Evolutionary conservation across 2,888 invertebrate species (phyloP).

Genomic region (Mesochorus sp.): DNA sequence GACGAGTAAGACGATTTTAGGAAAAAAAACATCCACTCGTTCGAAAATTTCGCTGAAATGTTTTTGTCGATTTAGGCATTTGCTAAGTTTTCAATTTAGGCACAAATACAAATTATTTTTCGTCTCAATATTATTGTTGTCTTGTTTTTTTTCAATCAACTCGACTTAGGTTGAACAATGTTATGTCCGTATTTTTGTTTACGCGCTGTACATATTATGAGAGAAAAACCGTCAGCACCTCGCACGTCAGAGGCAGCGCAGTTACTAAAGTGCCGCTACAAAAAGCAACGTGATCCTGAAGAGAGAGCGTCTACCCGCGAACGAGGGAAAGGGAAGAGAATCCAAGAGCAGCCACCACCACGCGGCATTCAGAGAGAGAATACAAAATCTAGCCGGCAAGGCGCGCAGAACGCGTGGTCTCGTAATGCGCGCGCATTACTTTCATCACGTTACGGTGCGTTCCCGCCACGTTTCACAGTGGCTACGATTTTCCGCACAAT

Average conservation of each 20-base stretch:
- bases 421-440: constrained; percentile 75
- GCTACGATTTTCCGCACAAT: not conserved
- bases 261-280: constrained; percentile 72
- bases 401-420: constrained; percentile 73
- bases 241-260: constrained; percentile 71
- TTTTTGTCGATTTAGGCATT: no score
- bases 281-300: not conserved
- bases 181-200: no score
- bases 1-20: no score
- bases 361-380: constrained; percentile 10
- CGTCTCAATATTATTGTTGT: no score
- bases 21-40: no score
- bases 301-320: constrained; percentile 59
- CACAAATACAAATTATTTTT: no score
- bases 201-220: no score
- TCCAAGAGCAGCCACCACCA: not conserved
- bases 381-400: not conserved
- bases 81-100: no score
- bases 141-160: no score
- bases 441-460: constrained; percentile 35
- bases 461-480: constrained; percentile 23
- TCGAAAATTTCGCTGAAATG: no score
- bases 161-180: no score
- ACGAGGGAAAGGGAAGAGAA: constrained; percentile 44
- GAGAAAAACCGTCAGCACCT: constrained; percentile 41